Evolutionary conservation across 2,888 invertebrate species (phyloP), one percentile per base, ranked within the genome.

Genomic region (Synanthedon formicaeformis): DNA sequence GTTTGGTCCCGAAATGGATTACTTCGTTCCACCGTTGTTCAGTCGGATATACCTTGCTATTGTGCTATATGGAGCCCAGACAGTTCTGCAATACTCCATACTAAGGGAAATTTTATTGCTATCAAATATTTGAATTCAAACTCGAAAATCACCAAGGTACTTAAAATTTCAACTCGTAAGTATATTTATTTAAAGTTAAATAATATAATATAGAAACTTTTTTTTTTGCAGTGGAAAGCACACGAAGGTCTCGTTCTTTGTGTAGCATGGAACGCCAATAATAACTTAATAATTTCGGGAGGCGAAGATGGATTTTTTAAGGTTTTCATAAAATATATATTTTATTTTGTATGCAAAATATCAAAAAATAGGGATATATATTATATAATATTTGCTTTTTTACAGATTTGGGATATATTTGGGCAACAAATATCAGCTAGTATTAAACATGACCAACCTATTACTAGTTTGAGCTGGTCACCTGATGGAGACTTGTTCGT

Each of bases 1-100:
- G 93, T 99, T 56, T 99, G 99, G 99, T 99, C 99, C 0, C 89
- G 97, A 50, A 96, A 95, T 67, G 99, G 98, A 12, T 93, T 97
- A 90, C 88, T 99, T 12, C 90, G 99, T 2, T 97, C 98, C 0
- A 91, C 98, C 1, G 92, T 96, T 50, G 93, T 95, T 61, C 91
- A 91, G 59, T 94, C 94, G 54, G 93, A 93, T 66, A 88, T 90
- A 52, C 93, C 97, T 0, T 92, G 97, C 54, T 94, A 96, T 65
- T 92, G 92, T 53, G 93, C 96, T 3, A 91, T 93, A 48, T 99
- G 98, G 94, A 92, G 92, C 52, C 92, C 93, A 0, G 92, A 91
- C 62, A 91, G 92, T 60, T 89, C 90, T 41, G 88, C 91, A 5
- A 91, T 94, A 55, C 87, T 92, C 8, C 92, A 93, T 60, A 91